Evolutionary conservation across 2,888 invertebrate species (phyloP).

Genomic region (Iselma pallidipennis): DNA sequence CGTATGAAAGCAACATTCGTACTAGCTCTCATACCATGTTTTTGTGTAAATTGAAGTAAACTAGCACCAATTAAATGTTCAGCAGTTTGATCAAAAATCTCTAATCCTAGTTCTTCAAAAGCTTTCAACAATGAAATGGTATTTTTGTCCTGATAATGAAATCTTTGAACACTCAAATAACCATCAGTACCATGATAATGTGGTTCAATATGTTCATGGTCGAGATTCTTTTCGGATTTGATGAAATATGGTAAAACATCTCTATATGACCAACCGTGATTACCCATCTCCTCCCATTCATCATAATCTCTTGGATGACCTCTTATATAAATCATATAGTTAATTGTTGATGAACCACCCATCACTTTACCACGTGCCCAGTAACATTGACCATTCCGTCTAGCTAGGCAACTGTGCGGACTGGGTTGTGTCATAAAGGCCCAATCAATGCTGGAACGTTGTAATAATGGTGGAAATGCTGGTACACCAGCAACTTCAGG

Average conservation of each 20-base stretch:
- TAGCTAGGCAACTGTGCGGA: slow-evolving; percentile 63
- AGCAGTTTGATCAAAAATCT: slow-evolving; percentile 63
- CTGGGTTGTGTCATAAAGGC: slow-evolving; percentile 69
- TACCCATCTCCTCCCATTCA: slow-evolving; percentile 66
- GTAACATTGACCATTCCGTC: slow-evolving; percentile 61
- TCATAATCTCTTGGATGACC: slow-evolving; percentile 67
- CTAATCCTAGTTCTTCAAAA: slow-evolving; percentile 66
- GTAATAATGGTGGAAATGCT: slow-evolving; percentile 64
- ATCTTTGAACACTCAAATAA: slow-evolving; percentile 67
- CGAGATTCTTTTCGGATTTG: slow-evolving; percentile 67
- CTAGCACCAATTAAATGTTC: slow-evolving; percentile 65
- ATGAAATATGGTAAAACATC: slow-evolving; percentile 73
- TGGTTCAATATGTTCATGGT: slow-evolving; percentile 58
- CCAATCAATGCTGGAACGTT: slow-evolving; percentile 71
- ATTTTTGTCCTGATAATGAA: slow-evolving; percentile 65
- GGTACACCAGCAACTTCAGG: slow-evolving; percentile 70
- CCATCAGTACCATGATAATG: slow-evolving; percentile 66
- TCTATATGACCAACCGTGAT: slow-evolving; percentile 66
- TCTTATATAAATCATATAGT: slow-evolving; percentile 69
- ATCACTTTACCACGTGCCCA: slow-evolving; percentile 69
- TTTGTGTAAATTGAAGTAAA: slow-evolving; percentile 65
- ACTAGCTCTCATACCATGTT: slow-evolving; percentile 64
- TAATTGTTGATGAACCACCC: slow-evolving; percentile 70
- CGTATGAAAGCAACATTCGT: slow-evolving; percentile 69
- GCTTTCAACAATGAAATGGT: slow-evolving; percentile 62